Base-by-base conservation (phyloP, 2,113 vertebrate species). In the Scartelaos histophorus region DNA sequence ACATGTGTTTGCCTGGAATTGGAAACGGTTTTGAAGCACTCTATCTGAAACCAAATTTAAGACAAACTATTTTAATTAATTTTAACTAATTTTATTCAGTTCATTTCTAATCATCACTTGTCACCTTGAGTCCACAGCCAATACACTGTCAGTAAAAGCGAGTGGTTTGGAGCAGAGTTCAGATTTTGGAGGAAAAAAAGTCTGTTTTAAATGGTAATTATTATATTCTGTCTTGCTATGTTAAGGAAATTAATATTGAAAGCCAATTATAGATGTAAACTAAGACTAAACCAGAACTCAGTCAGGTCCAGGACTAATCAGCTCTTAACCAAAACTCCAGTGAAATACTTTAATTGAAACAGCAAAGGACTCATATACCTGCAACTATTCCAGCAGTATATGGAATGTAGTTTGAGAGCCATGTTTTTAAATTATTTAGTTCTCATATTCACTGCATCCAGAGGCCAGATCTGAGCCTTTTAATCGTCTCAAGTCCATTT, bases 401-500 rank as follows among this genome's bases (percentile, higher is more conserved):
- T 56, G 11, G 9, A 58, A 13, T 25, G 19, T 19, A 15, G 56
- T 25, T 25, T 24, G 22, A 58, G 56, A 58, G 24, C 56, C 56
- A 58, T 25, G 24, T 85, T 88, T n/a, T 84, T 83, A 87, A 83
- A 87, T 84, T 66, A 80, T 67, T 73, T 80, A 84, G 82, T 84
- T 89, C 90, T 88, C 86, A 84, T 87, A 88, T 88, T 76, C 80
- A 79, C 53, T 82, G 67, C 79, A 66, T 83, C 70, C 82, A 64
- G 69, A n/a, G 58, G 78, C 86, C 70, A 81, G 72, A 25, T 78
- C 88, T 87, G 82, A 88, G 74, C 83, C 83, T 88, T 87, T 84
- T 76, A 80, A 74, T 87, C 74, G 71, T 84, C 87, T 81, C n/a
- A 85, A 85, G 89, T 89, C 85, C 82, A 88, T 91, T 88, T 87